These are phyloP conservation scores for Callocephalon fimbriatum DNA, from an alignment of 2,113 vertebrate genomes.

Conservation along the genomic window DNA sequence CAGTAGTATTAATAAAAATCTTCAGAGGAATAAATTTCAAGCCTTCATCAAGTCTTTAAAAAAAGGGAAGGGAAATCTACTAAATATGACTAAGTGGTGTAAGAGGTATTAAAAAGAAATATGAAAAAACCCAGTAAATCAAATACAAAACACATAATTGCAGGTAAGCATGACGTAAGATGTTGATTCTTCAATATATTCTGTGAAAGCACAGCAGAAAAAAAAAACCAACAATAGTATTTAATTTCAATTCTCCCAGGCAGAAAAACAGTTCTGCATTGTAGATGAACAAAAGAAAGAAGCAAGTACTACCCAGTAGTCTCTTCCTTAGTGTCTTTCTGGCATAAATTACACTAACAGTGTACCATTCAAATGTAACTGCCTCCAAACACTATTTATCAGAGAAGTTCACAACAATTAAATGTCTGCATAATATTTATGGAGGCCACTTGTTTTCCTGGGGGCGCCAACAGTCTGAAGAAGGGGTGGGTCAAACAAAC, in stretches of 20 bases:
- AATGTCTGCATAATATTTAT: slow-evolving; percentile 43
- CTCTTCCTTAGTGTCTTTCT: slow-evolving; percentile 20
- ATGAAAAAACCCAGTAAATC: not conserved
- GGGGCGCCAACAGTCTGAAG: slow-evolving; percentile 50
- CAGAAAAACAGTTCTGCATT: not conserved
- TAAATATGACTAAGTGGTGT: not conserved
- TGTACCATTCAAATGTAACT: not conserved
- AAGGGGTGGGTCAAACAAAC: slow-evolving; percentile 20
- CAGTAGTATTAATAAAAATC: not conserved
- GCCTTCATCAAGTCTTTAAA: not conserved
- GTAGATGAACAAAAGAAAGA: not conserved
- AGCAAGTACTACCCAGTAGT: not conserved
- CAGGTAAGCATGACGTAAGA: not conserved
- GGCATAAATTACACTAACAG: not conserved
- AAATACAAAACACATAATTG: not conserved
- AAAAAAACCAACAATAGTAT: not conserved
- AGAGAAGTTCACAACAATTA: slow-evolving; percentile 51
- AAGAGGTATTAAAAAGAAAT: not conserved
- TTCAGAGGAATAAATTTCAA: not conserved
- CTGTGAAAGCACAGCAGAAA: not conserved
- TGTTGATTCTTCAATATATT: not conserved
- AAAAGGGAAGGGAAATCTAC: not conserved
- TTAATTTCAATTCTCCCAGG: not conserved
- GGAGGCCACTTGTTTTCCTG: slow-evolving; percentile 39
- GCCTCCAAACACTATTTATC: slow-evolving; percentile 32